phyloP scores from a whole-genome alignment of 92 coral and sea anemone genomes.

The Anthopleura xanthogrammica region DNA sequence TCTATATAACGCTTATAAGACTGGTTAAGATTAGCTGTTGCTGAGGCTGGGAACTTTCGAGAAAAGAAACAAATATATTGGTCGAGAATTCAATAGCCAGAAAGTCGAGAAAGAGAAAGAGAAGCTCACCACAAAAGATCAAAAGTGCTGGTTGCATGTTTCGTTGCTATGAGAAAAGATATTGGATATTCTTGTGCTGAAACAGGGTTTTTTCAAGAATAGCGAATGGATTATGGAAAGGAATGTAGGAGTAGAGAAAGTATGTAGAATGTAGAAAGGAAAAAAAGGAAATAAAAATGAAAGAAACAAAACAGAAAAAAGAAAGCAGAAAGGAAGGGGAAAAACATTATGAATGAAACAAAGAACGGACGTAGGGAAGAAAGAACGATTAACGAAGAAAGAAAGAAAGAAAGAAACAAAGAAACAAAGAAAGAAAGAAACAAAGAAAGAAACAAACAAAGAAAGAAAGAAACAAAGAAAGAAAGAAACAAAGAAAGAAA shows the following conservation, averaged over 20 bases:
- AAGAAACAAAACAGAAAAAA: not conserved
- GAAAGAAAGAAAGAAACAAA: not conserved
- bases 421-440: not conserved
- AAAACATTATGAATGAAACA: not conserved
- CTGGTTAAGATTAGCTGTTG: not conserved
- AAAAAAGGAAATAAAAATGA: not conserved
- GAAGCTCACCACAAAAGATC: too few species aligned
- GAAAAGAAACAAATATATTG: not conserved
- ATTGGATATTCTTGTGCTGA: too few species aligned
- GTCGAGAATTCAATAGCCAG: too few species aligned
- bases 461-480: not conserved
- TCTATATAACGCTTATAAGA: not conserved
- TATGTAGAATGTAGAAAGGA: not conserved
- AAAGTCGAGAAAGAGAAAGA: too few species aligned
- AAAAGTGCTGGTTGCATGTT: too few species aligned
- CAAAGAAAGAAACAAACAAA: not conserved
- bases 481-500: not conserved
- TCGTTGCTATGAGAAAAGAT: too few species aligned
- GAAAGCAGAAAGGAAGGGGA: not conserved
- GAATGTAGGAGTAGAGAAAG: not conserved
- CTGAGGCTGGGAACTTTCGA: not conserved
- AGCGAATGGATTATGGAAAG: not conserved
- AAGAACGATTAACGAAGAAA: too few species aligned
- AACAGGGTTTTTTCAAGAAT: too few species aligned
- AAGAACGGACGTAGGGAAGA: not conserved